A percentile compares a stretch with the other conserved stretches of the same genome.
Conservation (phyloP, 1,140 invertebrate genomes). For the Zaprionus lachaisei region DNA sequence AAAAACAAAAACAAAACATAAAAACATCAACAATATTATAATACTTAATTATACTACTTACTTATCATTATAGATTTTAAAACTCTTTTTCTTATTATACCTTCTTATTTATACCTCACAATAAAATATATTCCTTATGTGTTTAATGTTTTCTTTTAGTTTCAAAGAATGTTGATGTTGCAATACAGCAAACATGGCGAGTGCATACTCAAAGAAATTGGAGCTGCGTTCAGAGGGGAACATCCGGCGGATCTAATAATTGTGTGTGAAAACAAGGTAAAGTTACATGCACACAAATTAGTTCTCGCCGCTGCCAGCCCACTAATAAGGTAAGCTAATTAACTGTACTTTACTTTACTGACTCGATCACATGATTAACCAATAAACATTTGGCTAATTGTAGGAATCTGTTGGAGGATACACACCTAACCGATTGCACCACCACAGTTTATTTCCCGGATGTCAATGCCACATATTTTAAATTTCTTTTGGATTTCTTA, state of each 20-base stretch:
- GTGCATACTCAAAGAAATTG: conserved; percentile 93
- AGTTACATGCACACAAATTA: conserved; percentile 91
- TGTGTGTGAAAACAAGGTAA: conserved; percentile 91
- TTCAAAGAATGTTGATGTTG: conserved; percentile 90
- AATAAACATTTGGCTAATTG: not conserved
- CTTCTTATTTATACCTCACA: not conserved
- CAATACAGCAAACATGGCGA: conserved; percentile 95
- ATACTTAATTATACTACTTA: no score
- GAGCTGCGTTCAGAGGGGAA: conserved; percentile 92
- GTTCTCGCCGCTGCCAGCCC: conserved; percentile 93
- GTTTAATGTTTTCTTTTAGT: conserved; percentile 71
- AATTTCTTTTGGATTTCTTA: conserved; percentile 91
- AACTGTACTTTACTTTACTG: not conserved
- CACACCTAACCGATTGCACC: conserved; percentile 88
- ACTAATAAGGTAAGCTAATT: conserved; percentile 87
- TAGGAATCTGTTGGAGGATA: conserved; percentile 89
- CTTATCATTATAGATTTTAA: no score
- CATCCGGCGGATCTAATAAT: conserved; percentile 92
- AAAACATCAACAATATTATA: no score
- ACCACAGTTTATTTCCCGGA: conserved; percentile 93
- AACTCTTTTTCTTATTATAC: not conserved
- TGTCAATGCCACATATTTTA: conserved; percentile 90
- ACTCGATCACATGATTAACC: not conserved
- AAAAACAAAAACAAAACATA: no score
- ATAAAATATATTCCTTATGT: not conserved